phyloP scores from a whole-genome alignment of 2,888 invertebrate species.

The Drosophila diplacantha region DNA sequence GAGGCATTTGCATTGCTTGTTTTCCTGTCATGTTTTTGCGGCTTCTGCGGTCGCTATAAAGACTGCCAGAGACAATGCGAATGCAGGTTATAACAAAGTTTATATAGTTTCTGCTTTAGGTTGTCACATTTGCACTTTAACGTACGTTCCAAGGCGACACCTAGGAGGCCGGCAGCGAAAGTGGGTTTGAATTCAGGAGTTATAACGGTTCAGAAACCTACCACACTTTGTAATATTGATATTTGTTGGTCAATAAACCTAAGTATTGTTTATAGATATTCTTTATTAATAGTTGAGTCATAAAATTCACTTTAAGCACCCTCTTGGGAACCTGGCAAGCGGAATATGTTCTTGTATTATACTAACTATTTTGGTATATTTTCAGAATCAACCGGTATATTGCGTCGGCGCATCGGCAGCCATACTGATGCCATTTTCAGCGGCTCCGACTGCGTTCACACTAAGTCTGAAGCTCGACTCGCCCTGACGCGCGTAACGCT shows the following conservation, averaged over 20 bases:
- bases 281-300: no score
- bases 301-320: no score
- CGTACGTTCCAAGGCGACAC: slow-evolving; percentile 36
- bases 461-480: slow-evolving; percentile 27
- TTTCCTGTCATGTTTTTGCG: slow-evolving; percentile 33
- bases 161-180: slow-evolving; percentile 5
- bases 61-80: slow-evolving; percentile 1
- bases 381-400: slow-evolving; percentile 3
- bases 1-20: slow-evolving; percentile 34
- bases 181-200: background rate
- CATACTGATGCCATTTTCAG: slow-evolving; percentile 1
- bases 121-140: slow-evolving; percentile 23
- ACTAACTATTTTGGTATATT: slow-evolving; percentile 10
- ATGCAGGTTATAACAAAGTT: background rate
- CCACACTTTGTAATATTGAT: background rate
- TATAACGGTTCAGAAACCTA: background rate
- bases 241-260: background rate
- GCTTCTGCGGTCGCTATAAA: slow-evolving; percentile 22
- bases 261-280: no score
- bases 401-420: background rate
- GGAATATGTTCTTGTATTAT: background rate
- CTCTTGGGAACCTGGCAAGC: background rate
- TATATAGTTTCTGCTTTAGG: background rate
- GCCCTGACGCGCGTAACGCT: slow-evolving; percentile 76
- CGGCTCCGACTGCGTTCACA: slow-evolving; percentile 8